Conservation (phyloP, 2,888 invertebrate species). For the Drosophila longiperda region DNA sequence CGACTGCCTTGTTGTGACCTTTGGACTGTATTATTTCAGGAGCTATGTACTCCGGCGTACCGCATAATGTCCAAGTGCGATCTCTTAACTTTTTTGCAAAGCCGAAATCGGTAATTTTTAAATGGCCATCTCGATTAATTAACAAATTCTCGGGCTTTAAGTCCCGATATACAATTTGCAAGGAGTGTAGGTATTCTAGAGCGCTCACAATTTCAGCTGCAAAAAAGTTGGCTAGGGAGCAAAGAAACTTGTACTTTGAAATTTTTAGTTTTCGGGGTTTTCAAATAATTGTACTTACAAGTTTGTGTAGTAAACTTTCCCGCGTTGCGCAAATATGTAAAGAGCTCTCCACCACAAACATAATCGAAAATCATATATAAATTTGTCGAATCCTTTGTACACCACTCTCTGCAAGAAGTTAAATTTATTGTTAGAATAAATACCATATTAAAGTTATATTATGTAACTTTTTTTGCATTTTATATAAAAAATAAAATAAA, state of each 20-base stretch:
- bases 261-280: background rate
- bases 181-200: conserved; percentile 95
- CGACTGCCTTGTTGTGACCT: conserved; percentile 99
- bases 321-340: conserved; percentile 96
- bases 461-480: background rate
- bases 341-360: conserved; percentile 98
- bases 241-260: background rate
- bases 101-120: conserved; percentile 99
- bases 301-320: conserved; percentile 95
- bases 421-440: background rate
- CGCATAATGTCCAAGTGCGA: conserved; percentile 98
- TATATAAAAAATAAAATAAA: background rate
- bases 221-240: conserved; percentile 92
- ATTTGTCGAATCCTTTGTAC: conserved; percentile 94
- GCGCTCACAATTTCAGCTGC: conserved; percentile 97
- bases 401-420: conserved; percentile 91
- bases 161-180: conserved; percentile 94
- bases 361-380: conserved; percentile 99
- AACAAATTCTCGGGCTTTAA: conserved; percentile 97
- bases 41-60: conserved; percentile 98
- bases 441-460: background rate
- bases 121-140: conserved; percentile 95
- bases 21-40: conserved; percentile 99
- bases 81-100: conserved; percentile 98
- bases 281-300: conserved; percentile 85